A percentile compares a stretch with the other conserved stretches of the same genome.
Evolutionary conservation across 2,888 invertebrate genomes (phyloP).

Genomic region (Macaria notata): DNA sequence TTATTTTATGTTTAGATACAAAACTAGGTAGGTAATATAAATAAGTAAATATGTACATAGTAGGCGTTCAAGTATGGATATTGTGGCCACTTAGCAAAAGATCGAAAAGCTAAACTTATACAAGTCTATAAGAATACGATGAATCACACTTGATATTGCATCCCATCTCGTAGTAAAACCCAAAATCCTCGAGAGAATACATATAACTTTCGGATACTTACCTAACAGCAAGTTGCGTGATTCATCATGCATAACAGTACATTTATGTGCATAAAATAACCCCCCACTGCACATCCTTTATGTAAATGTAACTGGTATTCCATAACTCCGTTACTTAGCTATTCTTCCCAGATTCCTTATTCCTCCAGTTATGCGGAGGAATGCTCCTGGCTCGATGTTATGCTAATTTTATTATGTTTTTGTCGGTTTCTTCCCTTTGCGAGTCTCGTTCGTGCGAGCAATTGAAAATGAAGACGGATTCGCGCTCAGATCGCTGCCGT

Average conservation of each 20-base stretch:
- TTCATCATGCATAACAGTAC: conserved; percentile 8
- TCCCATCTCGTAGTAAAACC: background rate
- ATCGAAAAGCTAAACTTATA: no score
- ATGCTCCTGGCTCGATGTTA: conserved; percentile 35
- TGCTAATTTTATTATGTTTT: conserved; percentile 46
- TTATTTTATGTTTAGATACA: no score
- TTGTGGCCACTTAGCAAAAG: no score
- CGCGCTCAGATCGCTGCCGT: conserved; percentile 13
- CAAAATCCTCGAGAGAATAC: background rate
- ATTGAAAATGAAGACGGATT: conserved; percentile 31
- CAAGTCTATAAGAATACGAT: no score
- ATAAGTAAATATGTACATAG: no score
- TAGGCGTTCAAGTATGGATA: no score
- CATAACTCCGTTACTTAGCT: conserved; percentile 28
- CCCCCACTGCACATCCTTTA: conserved; percentile 13
- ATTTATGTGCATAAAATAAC: conserved; percentile 16
- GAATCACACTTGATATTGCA: background rate
- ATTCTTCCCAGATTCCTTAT: conserved; percentile 30
- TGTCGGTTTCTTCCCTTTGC: conserved; percentile 38
- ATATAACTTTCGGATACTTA: background rate
- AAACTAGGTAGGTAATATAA: no score
- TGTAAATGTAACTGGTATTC: conserved; percentile 26
- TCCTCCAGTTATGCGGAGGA: conserved; percentile 25
- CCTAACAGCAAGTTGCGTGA: conserved; percentile 3
- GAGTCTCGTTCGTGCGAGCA: conserved; percentile 31